Base-by-base conservation (phyloP, 1,140 invertebrate species). In the Heliothis virescens region DNA sequence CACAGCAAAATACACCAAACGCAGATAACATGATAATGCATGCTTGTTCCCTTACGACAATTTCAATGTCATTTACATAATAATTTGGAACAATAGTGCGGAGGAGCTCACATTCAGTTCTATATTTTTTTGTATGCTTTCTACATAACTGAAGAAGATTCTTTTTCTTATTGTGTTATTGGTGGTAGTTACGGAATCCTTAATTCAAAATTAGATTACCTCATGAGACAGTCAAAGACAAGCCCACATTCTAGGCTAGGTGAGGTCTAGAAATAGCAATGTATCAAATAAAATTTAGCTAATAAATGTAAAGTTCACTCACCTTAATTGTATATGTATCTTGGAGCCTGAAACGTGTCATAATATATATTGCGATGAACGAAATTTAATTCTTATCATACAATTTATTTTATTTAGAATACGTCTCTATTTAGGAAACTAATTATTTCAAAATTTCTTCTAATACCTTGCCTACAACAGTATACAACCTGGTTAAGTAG, bases 61-160 rank as follows among this genome's bases (percentile, higher is more conserved):
- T 79, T 82, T 80, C 83, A 72, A 79, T 82, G 79, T 85, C 83
- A 86, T 90, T 91, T 85, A 79, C 87, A 88, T 90, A 88, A 81
- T 77, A 83, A 83, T 89, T 87, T 84, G 73, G 83, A 86, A 87
- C 83, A 89, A 65, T 50, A 72, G 77, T 72, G 63, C 48, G 12
- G 67, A 79, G 34, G 85, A 87, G 86, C 53, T 41, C 62, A 10
- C 3, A 74, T 57, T 59, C 18, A 21, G 21, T 18, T 21, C 15
- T 52, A 48, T 41, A 69, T 79, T 53, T 71, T 65, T 2, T 9
- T 10, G 13, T 10, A 62, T 26, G 21, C 21, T 26, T 12, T 26
- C n/a, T 41, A 15, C 4, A 29, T 41, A 41, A n/a, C 10, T 11
- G 12, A 3, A 16, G 29, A n/a, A 41, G 0, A n/a, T 1, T 9